Evolutionary conservation across 2,797 vertebrate species (phyloP).

Genomic region (Danio tinwini): DNA sequence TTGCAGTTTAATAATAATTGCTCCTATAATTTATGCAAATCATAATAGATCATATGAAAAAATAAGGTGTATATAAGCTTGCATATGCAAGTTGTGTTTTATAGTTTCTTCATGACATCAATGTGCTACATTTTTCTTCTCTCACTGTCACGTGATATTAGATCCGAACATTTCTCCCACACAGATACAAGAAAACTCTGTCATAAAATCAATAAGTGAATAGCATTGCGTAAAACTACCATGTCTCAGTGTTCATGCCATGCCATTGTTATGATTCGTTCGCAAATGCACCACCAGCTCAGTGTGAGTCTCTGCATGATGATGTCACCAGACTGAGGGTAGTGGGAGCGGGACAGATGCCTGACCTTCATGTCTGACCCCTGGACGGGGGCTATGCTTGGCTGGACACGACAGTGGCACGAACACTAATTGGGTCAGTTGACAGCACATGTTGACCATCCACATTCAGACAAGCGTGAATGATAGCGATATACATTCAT

Average conservation of each 20-base stretch:
- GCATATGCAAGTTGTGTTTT: background rate
- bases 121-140: background rate
- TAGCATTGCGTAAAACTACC: background rate
- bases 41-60: no score
- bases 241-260: background rate
- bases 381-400: slow-evolving; percentile 42
- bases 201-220: slow-evolving; percentile 30
- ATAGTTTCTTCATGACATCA: background rate
- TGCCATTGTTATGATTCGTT: slow-evolving; percentile 9
- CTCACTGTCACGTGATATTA: slow-evolving; percentile 14
- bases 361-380: slow-evolving; percentile 49
- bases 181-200: background rate
- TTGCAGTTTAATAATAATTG: no score
- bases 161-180: background rate
- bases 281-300: slow-evolving; percentile 38
- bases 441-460: slow-evolving; percentile 56
- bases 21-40: no score
- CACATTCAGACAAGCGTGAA: slow-evolving; percentile 53
- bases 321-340: slow-evolving; percentile 45
- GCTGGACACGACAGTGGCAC: slow-evolving; percentile 47
- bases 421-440: slow-evolving; percentile 59
- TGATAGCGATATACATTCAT: slow-evolving; percentile 26
- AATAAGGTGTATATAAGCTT: background rate
- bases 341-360: slow-evolving; percentile 47
- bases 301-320: slow-evolving; percentile 19